These are phyloP conservation scores for Hipparchia semele DNA, from an alignment of 2,888 invertebrate genomes.

Conservation along the genomic window DNA sequence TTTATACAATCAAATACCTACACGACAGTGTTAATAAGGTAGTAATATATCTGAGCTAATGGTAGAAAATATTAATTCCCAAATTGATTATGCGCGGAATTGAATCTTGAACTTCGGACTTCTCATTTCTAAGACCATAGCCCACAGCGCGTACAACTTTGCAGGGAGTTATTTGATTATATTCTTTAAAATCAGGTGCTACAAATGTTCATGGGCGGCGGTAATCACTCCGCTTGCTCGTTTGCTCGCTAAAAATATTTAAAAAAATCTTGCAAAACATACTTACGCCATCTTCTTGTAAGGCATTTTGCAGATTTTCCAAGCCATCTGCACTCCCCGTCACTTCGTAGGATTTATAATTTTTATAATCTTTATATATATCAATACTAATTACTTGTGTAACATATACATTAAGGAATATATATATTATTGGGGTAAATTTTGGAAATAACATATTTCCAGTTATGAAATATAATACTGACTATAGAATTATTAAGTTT, in stretches of 20 bases:
- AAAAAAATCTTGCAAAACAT: background rate
- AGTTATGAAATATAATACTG: background rate
- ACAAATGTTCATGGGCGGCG: too few species aligned
- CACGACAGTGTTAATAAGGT: too few species aligned
- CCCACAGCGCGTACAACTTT: too few species aligned
- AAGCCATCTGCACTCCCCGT: conserved; percentile 32
- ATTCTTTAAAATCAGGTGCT: too few species aligned
- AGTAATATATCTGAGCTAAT: too few species aligned
- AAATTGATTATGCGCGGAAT: too few species aligned
- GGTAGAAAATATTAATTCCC: too few species aligned
- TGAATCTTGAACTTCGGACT: background rate
- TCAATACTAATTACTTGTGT: background rate
- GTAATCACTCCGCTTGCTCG: too few species aligned
- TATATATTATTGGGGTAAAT: background rate
- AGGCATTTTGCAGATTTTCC: conserved; percentile 29
- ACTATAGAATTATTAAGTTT: background rate
- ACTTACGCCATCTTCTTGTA: conserved; percentile 53
- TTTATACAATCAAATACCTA: too few species aligned
- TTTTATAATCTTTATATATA: conserved; percentile 40
- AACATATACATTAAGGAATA: background rate
- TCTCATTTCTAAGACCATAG: background rate
- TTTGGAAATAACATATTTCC: conserved; percentile 7
- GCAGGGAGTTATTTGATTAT: too few species aligned
- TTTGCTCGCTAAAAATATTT: too few species aligned
- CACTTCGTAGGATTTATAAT: conserved; percentile 42